Percentiles rank a stretch among this genome's conserved stretches.
Conservation (phyloP, 2,888 invertebrate species). For the Agriopis aurantiaria region DNA sequence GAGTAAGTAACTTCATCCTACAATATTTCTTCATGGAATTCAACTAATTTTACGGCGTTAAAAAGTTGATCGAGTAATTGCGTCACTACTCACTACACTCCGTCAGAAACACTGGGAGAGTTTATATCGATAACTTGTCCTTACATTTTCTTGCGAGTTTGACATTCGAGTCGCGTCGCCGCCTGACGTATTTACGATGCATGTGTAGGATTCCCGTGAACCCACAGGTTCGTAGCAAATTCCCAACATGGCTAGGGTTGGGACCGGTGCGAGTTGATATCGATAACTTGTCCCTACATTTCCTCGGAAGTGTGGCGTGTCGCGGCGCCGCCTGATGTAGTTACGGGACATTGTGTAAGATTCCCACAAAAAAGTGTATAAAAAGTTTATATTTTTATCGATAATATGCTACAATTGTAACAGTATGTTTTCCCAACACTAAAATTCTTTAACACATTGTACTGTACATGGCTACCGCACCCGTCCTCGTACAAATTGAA, state of each 20-base stretch:
- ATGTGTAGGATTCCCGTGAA: constrained; percentile 29
- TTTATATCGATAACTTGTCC: constrained; percentile 12
- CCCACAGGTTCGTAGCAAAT: constrained; percentile 2
- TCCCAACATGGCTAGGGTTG: background rate
- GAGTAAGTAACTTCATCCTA: background rate
- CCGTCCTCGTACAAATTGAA: constrained; percentile 29
- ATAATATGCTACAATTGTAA: background rate
- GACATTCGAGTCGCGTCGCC: constrained; percentile 18
- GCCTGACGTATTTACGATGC: constrained; percentile 27
- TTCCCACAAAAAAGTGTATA: too few species aligned
- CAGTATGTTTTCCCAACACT: background rate
- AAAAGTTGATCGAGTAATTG: constrained; percentile 11
- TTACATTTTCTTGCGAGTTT: background rate
- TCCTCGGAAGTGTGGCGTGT: background rate
- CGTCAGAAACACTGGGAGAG: background rate
- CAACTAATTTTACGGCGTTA: constrained; percentile 8
- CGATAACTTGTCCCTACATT: background rate
- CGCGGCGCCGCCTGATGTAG: background rate
- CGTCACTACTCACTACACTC: too few species aligned
- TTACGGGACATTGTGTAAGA: background rate
- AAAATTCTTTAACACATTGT: background rate
- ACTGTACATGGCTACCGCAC: background rate
- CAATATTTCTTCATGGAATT: constrained; percentile 3
- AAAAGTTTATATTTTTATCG: background rate
- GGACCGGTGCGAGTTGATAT: background rate